Conservation (phyloP, 2,797 vertebrate genomes). For the Macropodus opercularis region DNA sequence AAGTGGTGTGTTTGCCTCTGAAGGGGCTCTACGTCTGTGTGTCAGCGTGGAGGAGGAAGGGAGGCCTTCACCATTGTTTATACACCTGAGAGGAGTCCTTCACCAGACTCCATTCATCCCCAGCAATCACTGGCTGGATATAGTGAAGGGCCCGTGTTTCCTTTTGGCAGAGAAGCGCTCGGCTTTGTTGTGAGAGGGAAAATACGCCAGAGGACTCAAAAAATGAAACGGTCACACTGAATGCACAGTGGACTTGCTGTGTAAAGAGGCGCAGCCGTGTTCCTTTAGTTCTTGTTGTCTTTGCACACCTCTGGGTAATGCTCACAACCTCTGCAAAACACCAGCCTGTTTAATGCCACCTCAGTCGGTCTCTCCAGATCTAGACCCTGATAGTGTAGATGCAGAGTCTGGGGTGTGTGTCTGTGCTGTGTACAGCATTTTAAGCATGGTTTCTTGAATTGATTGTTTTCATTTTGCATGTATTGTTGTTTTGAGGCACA, state of each 20-base stretch:
- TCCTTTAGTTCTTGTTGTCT: constrained; percentile 11
- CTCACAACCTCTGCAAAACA: constrained; percentile 60
- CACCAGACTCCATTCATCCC: constrained; percentile 20
- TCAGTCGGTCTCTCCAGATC: constrained; percentile 45
- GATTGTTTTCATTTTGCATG: background rate
- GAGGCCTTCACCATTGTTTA: constrained; percentile 17
- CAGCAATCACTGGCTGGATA: no score
- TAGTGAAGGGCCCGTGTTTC: constrained; percentile 17
- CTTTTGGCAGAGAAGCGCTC: constrained; percentile 9
- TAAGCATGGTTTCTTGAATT: background rate
- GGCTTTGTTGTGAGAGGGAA: constrained; percentile 25
- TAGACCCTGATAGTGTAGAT: constrained; percentile 40
- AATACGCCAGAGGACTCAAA: constrained; percentile 34
- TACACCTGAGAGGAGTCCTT: constrained; percentile 32
- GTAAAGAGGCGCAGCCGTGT: constrained; percentile 25
- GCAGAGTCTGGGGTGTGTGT: background rate
- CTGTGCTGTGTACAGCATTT: background rate
- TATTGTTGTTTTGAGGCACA: background rate
- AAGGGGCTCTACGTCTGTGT: background rate
- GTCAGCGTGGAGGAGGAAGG: background rate
- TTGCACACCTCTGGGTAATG: constrained; percentile 22
- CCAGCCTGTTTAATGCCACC: constrained; percentile 42
- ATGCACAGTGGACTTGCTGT: constrained; percentile 34
- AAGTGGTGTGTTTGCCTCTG: constrained; percentile 2
- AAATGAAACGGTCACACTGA: constrained; percentile 45